Evolutionary conservation across 2,113 vertebrate species (phyloP).

Genomic region (Cochlearius cochlearius): DNA sequence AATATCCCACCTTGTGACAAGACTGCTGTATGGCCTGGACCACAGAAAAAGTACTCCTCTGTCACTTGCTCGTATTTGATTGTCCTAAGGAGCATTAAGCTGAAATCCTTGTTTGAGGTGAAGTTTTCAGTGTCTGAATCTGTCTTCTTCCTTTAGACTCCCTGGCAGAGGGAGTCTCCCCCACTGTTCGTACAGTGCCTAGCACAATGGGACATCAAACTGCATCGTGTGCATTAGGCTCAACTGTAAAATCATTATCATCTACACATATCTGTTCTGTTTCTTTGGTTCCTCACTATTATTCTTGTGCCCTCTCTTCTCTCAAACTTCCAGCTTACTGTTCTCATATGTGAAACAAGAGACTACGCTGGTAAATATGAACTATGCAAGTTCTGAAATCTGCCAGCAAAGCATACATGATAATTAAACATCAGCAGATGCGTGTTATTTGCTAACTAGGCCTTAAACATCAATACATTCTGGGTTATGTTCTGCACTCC

Average conservation of each 20-base stretch:
- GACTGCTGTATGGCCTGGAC: not conserved
- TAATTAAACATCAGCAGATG: conserved; percentile 61
- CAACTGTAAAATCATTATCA: conserved; percentile 31
- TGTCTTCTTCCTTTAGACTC: not conserved
- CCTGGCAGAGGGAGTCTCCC: not conserved
- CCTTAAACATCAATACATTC: conserved; percentile 28
- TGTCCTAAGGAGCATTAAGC: not conserved
- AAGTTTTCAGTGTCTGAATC: not conserved
- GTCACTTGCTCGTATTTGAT: not conserved
- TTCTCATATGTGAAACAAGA: conserved; percentile 22
- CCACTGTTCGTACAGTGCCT: not conserved
- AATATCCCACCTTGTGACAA: not conserved
- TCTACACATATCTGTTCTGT: not conserved
- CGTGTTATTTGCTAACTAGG: conserved; percentile 38
- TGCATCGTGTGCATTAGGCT: not conserved
- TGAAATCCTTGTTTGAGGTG: not conserved
- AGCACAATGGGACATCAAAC: not conserved
- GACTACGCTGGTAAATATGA: not conserved
- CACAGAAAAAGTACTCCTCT: not conserved
- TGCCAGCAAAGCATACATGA: conserved; percentile 4
- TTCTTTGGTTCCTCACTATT: not conserved
- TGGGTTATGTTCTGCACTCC: conserved; percentile 12
- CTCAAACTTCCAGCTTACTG: not conserved
- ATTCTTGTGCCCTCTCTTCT: not conserved
- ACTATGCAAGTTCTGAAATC: conserved; percentile 8